Evolutionary conservation across 2,113 vertebrate species (phyloP).

Genomic region (Mugil cephalus): DNA sequence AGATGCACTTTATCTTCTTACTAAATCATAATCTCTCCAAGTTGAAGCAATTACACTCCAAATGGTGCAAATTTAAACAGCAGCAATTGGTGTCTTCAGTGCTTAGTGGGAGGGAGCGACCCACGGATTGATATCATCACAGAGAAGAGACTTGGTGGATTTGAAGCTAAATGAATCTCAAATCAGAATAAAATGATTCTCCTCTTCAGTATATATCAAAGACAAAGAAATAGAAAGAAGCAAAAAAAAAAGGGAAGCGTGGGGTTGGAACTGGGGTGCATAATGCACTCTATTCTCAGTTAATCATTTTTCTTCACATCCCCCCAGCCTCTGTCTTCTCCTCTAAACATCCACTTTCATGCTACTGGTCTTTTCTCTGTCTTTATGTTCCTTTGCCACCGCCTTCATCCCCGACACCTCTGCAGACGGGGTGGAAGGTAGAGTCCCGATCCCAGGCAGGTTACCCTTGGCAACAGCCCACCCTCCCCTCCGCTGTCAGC

Average conservation of each 20-base stretch:
- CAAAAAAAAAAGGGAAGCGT: neutral
- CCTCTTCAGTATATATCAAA: constrained; percentile 52
- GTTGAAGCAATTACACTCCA: constrained; percentile 58
- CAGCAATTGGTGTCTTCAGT: constrained; percentile 30
- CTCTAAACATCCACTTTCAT: neutral
- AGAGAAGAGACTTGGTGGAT: constrained; percentile 42
- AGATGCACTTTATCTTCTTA: constrained; percentile 32
- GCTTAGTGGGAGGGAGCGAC: constrained; percentile 41
- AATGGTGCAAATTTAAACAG: constrained; percentile 54
- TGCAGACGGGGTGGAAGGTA: constrained; percentile 47
- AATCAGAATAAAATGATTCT: constrained; percentile 71
- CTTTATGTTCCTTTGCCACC: neutral
- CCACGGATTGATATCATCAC: constrained; percentile 56
- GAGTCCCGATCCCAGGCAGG: constrained; percentile 48
- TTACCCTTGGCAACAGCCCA: constrained; percentile 59
- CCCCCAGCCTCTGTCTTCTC: constrained; percentile 17
- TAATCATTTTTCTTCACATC: constrained; percentile 55
- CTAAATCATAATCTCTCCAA: constrained; percentile 49
- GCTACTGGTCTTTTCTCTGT: constrained; percentile 12
- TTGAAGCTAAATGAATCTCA: constrained; percentile 67
- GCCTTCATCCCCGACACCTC: constrained; percentile 55
- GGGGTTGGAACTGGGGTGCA: neutral
- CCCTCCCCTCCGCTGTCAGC: constrained; percentile 24
- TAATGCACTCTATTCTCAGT: constrained; percentile 50
- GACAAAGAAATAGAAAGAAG: constrained; percentile 26